Percentiles rank a stretch among this genome's conserved stretches.
These are phyloP conservation scores for Agriopis leucophaearia DNA, from an alignment of 2,888 invertebrate species.

Conservation along the genomic window DNA sequence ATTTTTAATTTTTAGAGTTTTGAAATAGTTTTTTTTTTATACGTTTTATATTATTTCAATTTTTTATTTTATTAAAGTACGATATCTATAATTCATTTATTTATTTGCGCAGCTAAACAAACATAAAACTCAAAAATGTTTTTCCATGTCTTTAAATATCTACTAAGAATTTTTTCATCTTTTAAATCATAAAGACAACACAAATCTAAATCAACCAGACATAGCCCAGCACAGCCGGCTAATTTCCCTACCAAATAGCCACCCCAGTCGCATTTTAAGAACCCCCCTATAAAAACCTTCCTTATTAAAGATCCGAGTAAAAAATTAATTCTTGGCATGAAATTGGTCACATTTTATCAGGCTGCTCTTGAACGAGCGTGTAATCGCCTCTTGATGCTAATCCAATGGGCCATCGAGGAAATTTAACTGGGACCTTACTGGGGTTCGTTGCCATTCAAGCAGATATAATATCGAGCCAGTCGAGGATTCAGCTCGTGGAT, in stretches of 20 bases:
- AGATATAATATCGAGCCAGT: conserved; percentile 32
- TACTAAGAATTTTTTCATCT: too few species aligned
- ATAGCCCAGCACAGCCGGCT: not conserved
- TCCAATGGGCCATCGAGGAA: conserved; percentile 76
- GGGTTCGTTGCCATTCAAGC: conserved; percentile 50
- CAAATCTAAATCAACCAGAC: conserved; percentile 11
- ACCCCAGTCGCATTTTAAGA: conserved; percentile 24
- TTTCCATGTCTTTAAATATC: too few species aligned
- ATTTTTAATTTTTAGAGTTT: too few species aligned
- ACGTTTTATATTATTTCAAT: too few species aligned
- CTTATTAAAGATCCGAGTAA: conserved; percentile 43
- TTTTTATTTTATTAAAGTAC: too few species aligned
- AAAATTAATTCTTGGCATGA: conserved; percentile 48
- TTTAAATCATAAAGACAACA: not conserved
- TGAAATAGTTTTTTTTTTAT: too few species aligned
- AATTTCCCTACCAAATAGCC: conserved; percentile 28
- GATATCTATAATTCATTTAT: too few species aligned
- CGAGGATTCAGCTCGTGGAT: conserved; percentile 1
- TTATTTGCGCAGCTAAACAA: too few species aligned
- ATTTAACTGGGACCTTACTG: conserved; percentile 72
- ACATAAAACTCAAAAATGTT: too few species aligned
- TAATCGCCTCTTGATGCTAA: conserved; percentile 79
- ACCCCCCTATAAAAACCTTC: conserved; percentile 24
- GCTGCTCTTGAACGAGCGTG: conserved; percentile 57
- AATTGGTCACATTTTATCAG: conserved; percentile 65